Evolutionary conservation across 2,113 vertebrate species (phyloP).

Genomic region (Calidris pugnax): DNA sequence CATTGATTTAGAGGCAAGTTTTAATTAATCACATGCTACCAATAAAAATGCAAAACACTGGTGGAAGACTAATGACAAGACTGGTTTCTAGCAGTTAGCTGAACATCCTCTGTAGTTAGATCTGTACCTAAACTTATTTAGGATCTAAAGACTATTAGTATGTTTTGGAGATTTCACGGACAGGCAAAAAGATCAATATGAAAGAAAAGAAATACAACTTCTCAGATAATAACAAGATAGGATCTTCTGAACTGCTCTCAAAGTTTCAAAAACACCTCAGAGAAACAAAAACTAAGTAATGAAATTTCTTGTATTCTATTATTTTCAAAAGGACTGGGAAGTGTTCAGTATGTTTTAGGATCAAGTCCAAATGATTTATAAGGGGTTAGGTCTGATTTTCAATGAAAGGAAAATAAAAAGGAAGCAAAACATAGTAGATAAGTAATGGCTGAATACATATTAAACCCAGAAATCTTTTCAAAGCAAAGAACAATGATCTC

Average conservation of each 20-base stretch:
- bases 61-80: background rate
- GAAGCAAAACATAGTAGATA: constrained; percentile 48
- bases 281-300: background rate
- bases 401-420: constrained; percentile 61
- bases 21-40: background rate
- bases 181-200: background rate
- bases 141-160: background rate
- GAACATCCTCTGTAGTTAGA: background rate
- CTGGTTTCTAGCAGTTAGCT: background rate
- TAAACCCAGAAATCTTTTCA: constrained; percentile 23
- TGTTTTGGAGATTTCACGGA: background rate
- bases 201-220: background rate
- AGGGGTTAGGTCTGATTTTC: constrained; percentile 26
- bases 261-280: background rate
- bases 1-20: background rate
- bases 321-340: constrained; percentile 12
- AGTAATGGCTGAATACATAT: background rate
- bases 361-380: constrained; percentile 44
- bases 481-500: constrained; percentile 30
- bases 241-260: background rate
- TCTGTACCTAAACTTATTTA: background rate
- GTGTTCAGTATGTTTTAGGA: constrained; percentile 5
- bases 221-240: background rate
- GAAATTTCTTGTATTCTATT: background rate
- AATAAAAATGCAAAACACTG: background rate